phyloP scores from a whole-genome alignment of 2,113 vertebrate genomes.

The Bagarius yarrelli region DNA sequence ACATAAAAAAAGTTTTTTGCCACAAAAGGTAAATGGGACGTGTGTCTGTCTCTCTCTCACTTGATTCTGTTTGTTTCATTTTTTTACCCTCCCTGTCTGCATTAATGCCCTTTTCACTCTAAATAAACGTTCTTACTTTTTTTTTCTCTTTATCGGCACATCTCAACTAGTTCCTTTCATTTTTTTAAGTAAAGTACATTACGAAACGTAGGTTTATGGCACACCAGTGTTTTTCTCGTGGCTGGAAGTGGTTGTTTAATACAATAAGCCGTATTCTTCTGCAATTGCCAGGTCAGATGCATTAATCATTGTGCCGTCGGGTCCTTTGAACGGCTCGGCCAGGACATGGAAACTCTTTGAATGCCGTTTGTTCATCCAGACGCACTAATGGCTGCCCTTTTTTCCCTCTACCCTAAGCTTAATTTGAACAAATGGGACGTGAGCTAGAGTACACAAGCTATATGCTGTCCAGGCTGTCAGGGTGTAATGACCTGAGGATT shows the following conservation, averaged over 20 bases:
- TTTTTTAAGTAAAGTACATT: conserved; percentile 67
- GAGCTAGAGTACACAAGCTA: conserved; percentile 62
- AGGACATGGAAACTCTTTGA: conserved; percentile 75
- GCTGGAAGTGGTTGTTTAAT: conserved; percentile 59
- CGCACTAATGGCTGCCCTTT: conserved; percentile 62
- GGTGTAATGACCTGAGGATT: conserved; percentile 31
- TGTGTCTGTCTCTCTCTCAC: background rate
- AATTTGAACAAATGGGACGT: conserved; percentile 70
- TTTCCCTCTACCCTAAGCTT: conserved; percentile 59
- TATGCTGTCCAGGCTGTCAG: conserved; percentile 27
- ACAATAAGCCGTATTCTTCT: conserved; percentile 74
- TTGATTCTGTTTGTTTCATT: conserved; percentile 20
- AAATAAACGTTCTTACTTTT: conserved; percentile 65
- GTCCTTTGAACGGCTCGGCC: conserved; percentile 74
- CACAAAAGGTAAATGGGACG: conserved; percentile 16
- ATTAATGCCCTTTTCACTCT: background rate
- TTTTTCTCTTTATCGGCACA: conserved; percentile 68
- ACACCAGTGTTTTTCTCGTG: conserved; percentile 53
- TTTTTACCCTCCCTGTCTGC: background rate
- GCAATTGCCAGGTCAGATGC: conserved; percentile 73
- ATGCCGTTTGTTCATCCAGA: conserved; percentile 70
- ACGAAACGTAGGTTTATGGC: conserved; percentile 55
- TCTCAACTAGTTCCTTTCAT: conserved; percentile 55
- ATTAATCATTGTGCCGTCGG: conserved; percentile 73
- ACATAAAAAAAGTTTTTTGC: background rate